Percentiles rank a stretch among this genome's conserved stretches.
phyloP scores from a whole-genome alignment of 2,797 vertebrate species.

The Parauchenoglanis punctatus region DNA sequence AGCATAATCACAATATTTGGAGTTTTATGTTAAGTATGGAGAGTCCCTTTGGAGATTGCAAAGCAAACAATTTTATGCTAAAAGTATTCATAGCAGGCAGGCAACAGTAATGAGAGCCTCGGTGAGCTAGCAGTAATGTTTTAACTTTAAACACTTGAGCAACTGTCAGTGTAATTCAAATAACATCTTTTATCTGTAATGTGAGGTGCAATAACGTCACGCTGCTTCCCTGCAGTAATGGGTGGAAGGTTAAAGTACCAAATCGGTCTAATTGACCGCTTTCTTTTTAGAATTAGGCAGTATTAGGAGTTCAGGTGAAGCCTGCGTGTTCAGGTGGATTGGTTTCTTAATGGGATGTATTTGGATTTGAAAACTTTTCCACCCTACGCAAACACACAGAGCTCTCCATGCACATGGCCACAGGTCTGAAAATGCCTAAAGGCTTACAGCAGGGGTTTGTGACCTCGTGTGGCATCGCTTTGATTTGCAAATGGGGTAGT shows the following conservation, averaged over 20 bases:
- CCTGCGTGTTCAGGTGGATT: background rate
- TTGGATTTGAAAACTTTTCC: background rate
- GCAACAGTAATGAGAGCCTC: constrained; percentile 18
- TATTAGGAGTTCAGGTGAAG: too few relatives aligned
- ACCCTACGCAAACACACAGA: background rate
- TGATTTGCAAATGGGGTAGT: background rate
- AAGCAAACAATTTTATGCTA: constrained; percentile 26
- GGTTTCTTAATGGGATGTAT: too few relatives aligned
- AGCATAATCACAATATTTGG: constrained; percentile 46
- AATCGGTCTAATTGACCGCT: background rate
- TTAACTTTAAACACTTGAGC: constrained; percentile 8
- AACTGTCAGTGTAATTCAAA: background rate
- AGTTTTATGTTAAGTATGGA: constrained; percentile 16
- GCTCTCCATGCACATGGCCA: background rate
- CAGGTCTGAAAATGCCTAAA: background rate
- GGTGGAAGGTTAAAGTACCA: background rate
- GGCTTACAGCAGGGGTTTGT: background rate
- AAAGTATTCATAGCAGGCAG: constrained; percentile 12
- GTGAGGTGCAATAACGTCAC: background rate
- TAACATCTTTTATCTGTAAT: background rate
- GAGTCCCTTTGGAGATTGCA: constrained; percentile 26
- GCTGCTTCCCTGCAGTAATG: background rate
- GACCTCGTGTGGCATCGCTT: background rate
- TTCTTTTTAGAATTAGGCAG: background rate
- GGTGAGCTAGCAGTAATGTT: background rate